phyloP scores from a whole-genome alignment of 2,797 vertebrate genomes.

The Knipowitschia caucasica region DNA sequence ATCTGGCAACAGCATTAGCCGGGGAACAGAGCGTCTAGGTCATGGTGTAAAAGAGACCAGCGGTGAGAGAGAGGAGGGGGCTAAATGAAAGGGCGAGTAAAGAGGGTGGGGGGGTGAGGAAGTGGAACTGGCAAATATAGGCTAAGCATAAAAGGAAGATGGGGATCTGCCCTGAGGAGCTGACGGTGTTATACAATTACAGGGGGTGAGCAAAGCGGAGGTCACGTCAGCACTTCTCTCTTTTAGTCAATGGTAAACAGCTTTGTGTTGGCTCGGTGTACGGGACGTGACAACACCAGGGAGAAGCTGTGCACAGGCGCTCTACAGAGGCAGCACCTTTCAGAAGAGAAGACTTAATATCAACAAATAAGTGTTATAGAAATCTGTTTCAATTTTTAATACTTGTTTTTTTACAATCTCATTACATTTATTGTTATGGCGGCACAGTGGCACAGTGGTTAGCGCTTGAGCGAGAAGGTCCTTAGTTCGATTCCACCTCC shows the following conservation, averaged over 20 bases:
- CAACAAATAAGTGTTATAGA: background rate
- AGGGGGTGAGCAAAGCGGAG: conserved; percentile 4
- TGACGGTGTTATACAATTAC: conserved; percentile 11
- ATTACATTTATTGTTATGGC: too few species aligned
- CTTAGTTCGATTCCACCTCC: too few species aligned
- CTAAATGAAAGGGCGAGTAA: conserved; percentile 11
- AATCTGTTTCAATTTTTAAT: too few species aligned
- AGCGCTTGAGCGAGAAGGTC: too few species aligned
- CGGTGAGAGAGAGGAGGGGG: conserved; percentile 18
- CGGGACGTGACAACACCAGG: conserved; percentile 1
- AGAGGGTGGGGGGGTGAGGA: background rate
- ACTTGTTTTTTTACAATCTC: too few species aligned
- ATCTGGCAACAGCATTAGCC: conserved; percentile 67
- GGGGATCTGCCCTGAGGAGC: conserved; percentile 11
- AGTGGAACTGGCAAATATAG: conserved; percentile 12
- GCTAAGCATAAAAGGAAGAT: conserved; percentile 11
- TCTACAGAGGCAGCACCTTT: background rate
- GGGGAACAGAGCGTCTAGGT: conserved; percentile 67
- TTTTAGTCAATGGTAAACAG: conserved; percentile 5
- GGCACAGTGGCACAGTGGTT: too few species aligned
- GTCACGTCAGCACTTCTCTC: conserved; percentile 9
- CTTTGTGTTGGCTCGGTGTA: background rate
- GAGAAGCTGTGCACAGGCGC: background rate
- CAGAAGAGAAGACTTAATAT: background rate
- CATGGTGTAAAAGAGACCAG: conserved; percentile 29